These are phyloP conservation scores for Bruchidius siliquastri DNA, from an alignment of 2,888 invertebrate species.

Conservation along the genomic window DNA sequence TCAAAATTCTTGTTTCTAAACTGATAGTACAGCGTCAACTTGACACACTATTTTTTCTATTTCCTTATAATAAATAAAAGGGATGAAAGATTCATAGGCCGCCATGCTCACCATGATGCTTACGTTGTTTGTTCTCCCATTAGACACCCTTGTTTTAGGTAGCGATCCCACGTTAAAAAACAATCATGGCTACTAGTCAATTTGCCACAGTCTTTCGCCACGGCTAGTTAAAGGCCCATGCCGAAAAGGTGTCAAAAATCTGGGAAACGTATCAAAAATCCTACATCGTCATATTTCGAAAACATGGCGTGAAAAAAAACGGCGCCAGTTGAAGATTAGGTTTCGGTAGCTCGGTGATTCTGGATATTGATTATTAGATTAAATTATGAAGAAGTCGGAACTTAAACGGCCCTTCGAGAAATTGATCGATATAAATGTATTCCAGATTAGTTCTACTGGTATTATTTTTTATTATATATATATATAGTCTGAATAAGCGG, in stretches of 20 bases:
- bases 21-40: too few species aligned
- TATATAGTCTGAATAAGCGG: too few species aligned
- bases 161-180: neutral
- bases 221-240: neutral
- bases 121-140: neutral
- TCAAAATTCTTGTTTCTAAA: too few species aligned
- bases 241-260: neutral
- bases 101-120: neutral
- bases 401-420: neutral
- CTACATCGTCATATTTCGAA: neutral
- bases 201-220: neutral
- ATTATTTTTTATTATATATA: too few species aligned
- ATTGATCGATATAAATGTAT: too few species aligned
- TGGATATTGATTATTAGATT: neutral
- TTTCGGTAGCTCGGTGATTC: neutral
- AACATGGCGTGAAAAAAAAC: neutral
- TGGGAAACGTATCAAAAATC: neutral
- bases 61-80: neutral
- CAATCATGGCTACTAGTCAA: neutral
- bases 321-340: neutral
- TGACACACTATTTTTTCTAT: too few species aligned
- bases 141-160: neutral
- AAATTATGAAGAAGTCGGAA: neutral
- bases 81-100: neutral
- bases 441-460: too few species aligned